These are phyloP conservation scores for Hoplostethus atlanticus DNA, from an alignment of 2,797 vertebrate genomes.

Conservation along the genomic window DNA sequence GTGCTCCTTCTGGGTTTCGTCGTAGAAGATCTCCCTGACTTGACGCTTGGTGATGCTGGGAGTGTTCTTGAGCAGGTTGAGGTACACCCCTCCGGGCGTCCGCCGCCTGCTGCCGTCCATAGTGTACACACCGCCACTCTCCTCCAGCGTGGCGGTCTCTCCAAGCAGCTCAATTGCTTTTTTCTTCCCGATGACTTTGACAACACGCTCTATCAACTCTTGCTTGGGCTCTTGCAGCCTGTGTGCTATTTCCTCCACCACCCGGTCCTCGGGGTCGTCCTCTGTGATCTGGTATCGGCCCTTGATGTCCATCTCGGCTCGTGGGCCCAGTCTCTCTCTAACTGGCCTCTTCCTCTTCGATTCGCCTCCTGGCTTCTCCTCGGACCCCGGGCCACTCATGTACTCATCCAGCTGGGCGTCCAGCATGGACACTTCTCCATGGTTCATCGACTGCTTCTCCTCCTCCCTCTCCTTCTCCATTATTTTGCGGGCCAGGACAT, in stretches of 20 bases:
- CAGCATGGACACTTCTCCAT: constrained; percentile 83
- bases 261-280: constrained; percentile 90
- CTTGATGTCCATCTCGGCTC: constrained; percentile 92
- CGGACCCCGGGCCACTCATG: constrained; percentile 83
- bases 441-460: constrained; percentile 63
- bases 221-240: constrained; percentile 95
- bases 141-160: constrained; percentile 93
- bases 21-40: constrained; percentile 91
- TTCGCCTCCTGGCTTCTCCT: constrained; percentile 76
- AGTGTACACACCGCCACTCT: constrained; percentile 92
- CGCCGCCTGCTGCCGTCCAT: constrained; percentile 94
- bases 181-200: constrained; percentile 89
- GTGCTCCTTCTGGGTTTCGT: constrained; percentile 90
- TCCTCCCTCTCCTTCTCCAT: constrained; percentile 86
- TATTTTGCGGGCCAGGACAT: constrained; percentile 92
- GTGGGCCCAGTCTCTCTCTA: constrained; percentile 90
- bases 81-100: constrained; percentile 96
- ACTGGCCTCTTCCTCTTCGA: constrained; percentile 90
- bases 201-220: constrained; percentile 92
- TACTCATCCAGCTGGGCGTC: constrained; percentile 92
- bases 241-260: constrained; percentile 93
- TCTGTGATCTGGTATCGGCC: constrained; percentile 92
- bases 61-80: constrained; percentile 94
- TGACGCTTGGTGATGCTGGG: constrained; percentile 90
- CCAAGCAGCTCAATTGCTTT: constrained; percentile 94